Conservation (phyloP, 2,113 vertebrate species). For the Pedionomus torquatus region DNA sequence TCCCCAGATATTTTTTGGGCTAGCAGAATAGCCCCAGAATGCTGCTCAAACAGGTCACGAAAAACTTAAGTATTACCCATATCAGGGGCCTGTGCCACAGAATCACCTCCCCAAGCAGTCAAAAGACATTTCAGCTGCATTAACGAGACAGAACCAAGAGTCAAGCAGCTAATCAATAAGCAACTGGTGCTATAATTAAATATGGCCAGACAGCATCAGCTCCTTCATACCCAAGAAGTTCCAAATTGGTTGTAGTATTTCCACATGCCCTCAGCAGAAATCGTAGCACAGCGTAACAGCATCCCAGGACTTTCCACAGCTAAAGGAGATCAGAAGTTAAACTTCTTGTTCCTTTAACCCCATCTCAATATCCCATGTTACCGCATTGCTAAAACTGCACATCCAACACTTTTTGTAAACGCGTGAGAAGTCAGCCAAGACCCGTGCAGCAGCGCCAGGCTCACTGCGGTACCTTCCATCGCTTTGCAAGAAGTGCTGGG, state of each 20-base stretch:
- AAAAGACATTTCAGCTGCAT: background rate
- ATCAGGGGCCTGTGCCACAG: background rate
- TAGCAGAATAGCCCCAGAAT: constrained; percentile 28
- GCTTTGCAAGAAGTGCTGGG: background rate
- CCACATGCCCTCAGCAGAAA: background rate
- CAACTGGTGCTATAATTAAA: background rate
- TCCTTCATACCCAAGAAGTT: background rate
- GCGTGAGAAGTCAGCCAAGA: constrained; percentile 1
- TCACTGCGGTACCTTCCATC: background rate
- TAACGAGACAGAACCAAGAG: background rate
- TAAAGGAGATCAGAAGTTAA: background rate
- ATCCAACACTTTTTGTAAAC: background rate
- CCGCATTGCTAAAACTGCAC: background rate
- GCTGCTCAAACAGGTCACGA: background rate
- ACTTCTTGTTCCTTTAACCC: background rate
- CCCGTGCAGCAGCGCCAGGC: background rate
- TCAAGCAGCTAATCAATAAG: background rate
- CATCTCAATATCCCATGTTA: background rate
- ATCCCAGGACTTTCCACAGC: constrained; percentile 30
- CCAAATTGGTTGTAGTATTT: background rate
- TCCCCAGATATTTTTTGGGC: background rate
- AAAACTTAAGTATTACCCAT: background rate
- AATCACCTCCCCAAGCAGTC: background rate
- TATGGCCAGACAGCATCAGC: background rate
- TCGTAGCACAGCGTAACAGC: background rate